Percentiles rank a stretch among this genome's conserved stretches.
phyloP scores from a whole-genome alignment of 1,140 invertebrate species.

The Cherax quadricarinatus region DNA sequence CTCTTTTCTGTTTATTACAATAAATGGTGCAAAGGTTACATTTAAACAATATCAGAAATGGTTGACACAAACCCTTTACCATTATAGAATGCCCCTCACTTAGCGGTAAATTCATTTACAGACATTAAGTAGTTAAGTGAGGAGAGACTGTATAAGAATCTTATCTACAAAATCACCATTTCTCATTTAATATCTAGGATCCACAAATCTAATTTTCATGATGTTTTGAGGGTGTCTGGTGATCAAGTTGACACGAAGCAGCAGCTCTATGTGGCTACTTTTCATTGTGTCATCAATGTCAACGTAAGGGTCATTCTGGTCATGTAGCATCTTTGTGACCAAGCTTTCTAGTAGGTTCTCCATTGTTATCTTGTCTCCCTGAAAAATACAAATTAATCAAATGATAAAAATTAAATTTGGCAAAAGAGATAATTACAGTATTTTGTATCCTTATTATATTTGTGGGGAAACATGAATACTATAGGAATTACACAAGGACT shows the following conservation, averaged over 20 bases:
- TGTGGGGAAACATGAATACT: no score
- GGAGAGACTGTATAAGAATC: background rate
- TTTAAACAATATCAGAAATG: no score
- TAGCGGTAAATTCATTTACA: no score
- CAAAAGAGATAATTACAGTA: no score
- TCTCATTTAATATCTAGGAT: background rate
- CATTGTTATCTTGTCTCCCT: background rate
- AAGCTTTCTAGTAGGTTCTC: constrained; percentile 22
- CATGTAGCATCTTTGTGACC: constrained; percentile 1
- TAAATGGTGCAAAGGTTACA: no score
- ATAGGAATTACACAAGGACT: no score
- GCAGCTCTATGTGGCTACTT: background rate
- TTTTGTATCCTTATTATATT: no score
- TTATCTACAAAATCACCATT: background rate
- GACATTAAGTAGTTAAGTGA: no score
- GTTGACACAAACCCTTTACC: no score
- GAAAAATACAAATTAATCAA: background rate
- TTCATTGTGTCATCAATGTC: constrained; percentile 28
- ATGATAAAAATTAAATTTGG: no score
- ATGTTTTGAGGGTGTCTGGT: constrained; percentile 7
- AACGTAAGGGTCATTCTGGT: constrained; percentile 30
- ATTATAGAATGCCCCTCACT: no score
- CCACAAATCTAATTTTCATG: constrained; percentile 14
- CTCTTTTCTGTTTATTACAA: no score
- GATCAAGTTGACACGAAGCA: constrained; percentile 24